These are phyloP conservation scores for Lacerta viridis DNA, from an alignment of 2,797 vertebrate species.

Conservation along the genomic window DNA sequence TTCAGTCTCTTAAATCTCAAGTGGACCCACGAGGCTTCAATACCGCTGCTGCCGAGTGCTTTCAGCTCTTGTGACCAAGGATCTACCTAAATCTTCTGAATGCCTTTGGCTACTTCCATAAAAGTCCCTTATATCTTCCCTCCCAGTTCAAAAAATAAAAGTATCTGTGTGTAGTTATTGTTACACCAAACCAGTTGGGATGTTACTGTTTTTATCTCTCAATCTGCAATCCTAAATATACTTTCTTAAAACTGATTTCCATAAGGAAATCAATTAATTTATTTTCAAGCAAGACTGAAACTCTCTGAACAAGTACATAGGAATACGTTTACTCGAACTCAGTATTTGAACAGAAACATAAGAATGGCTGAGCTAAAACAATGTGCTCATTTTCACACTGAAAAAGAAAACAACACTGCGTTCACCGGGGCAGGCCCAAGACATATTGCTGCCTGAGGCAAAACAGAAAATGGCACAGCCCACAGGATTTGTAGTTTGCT, in stretches of 20 bases:
- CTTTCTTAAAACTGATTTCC: not conserved
- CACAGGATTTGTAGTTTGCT: too few species aligned
- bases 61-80: not conserved
- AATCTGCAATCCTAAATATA: not conserved
- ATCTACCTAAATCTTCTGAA: not conserved
- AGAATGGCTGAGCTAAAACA: not conserved
- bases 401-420: not conserved
- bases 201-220: not conserved
- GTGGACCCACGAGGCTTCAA: not conserved
- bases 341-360: not conserved
- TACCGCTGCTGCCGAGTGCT: not conserved
- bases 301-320: not conserved
- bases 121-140: not conserved
- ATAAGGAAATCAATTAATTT: not conserved
- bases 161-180: not conserved
- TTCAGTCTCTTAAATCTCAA: slow-evolving; percentile 1
- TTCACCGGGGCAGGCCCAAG: too few species aligned
- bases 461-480: too few species aligned
- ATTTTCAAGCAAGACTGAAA: not conserved
- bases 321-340: not conserved
- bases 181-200: not conserved
- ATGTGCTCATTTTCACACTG: not conserved
- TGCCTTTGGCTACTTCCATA: not conserved
- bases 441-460: too few species aligned
- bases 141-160: not conserved